Evolutionary conservation across 2,797 vertebrate species (phyloP), one percentile per base, ranked within the genome.

Genomic region (Oreochromis mossambicus): DNA sequence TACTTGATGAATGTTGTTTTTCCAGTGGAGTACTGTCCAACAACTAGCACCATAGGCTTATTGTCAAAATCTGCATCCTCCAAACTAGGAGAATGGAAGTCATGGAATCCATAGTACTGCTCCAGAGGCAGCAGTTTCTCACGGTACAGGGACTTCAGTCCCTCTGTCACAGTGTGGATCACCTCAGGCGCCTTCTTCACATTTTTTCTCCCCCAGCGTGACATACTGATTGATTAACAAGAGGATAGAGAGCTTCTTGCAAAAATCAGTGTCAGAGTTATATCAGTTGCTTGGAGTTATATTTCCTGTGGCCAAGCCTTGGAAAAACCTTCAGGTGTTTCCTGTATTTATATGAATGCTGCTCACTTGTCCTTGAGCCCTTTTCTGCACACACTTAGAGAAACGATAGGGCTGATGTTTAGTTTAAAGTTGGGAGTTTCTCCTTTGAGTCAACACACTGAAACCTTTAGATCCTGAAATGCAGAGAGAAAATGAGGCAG

Each of bases 11-110:
- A 99, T 3, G 97, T 98, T 5, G 98, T 99, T 92, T 99, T 99
- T 50, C 98, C 98, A 0, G 98, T 98, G 75, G 98, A 98, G 85
- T 99, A 99, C 87, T 98, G 98, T 6, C 98, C 98, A 8, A 97
- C 97, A 82, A 99, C 97, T 90, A 99, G 92, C 85, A 99, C 97
- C 98, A 99, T 99, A 3, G 98, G 98, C 86, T 99, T 99, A 90
- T 97, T 98, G 17, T 98, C 97, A 3, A 99, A 99, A 90, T 99
- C 98, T 0, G 98, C 98, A 2, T 98, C 98, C 80, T 99, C 98
- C 90, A 99, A 89, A 17, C 97, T 95, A 0, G 95, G 95, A 0
- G 98, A 98, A 90, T 99, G 98, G 94, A 99, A 99, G 86, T 98
- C 96, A 1, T 98, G 97, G 56, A 99, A 99, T 6, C 96, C 94